These are phyloP conservation scores for Periophthalmus modestus DNA, from an alignment of 2,113 vertebrate genomes.

Conservation along the genomic window DNA sequence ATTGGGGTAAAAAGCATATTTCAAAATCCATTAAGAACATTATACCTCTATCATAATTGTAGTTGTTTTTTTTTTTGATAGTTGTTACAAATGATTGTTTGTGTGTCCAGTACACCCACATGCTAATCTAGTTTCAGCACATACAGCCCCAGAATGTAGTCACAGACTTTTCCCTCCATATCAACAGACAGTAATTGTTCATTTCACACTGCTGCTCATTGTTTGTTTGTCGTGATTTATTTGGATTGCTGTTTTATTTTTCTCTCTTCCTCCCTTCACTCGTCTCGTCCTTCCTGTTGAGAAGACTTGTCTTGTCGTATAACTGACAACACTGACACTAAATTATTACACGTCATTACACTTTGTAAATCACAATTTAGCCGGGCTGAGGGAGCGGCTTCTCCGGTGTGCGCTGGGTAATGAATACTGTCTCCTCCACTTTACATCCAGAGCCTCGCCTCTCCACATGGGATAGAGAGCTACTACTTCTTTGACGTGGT, in stretches of 20 bases:
- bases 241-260: constrained; percentile 44
- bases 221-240: constrained; percentile 55
- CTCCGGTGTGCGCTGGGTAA: constrained; percentile 78
- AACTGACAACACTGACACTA: constrained; percentile 81
- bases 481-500: background rate
- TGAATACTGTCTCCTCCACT: constrained; percentile 85
- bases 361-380: constrained; percentile 88
- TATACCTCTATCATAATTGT: background rate
- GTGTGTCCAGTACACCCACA: background rate
- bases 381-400: constrained; percentile 82
- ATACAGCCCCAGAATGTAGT: background rate
- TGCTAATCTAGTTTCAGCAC: background rate
- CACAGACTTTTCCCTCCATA: background rate
- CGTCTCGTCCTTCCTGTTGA: constrained; percentile 33
- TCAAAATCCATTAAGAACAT: background rate
- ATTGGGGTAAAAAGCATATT: background rate
- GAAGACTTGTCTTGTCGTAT: constrained; percentile 64
- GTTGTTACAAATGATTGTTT: background rate
- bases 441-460: constrained; percentile 69
- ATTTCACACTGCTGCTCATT: constrained; percentile 21
- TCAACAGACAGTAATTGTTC: constrained; percentile 36
- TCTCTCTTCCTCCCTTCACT: constrained; percentile 25
- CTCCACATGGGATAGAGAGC: constrained; percentile 36
- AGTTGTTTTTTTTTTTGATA: background rate
- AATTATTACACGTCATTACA: constrained; percentile 87